A percentile compares a stretch with the other conserved stretches of the same genome.
These are phyloP conservation scores for Falco biarmicus DNA, from an alignment of 2,797 vertebrate species.

Conservation along the genomic window DNA sequence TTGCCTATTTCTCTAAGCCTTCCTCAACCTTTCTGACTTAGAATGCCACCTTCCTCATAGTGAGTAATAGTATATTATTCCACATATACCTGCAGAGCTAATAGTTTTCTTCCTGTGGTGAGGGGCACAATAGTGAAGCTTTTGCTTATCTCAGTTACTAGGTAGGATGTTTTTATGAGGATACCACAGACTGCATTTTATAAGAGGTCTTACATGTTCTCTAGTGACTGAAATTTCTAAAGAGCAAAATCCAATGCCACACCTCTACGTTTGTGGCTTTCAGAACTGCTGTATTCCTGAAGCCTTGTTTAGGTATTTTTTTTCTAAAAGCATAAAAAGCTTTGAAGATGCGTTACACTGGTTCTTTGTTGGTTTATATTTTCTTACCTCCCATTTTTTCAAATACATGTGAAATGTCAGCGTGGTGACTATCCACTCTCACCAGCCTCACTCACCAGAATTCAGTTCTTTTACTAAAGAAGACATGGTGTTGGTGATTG, in stretches of 20 bases:
- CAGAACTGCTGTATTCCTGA: neutral
- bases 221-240: neutral
- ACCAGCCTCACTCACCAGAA: constrained; percentile 82
- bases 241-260: neutral
- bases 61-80: neutral
- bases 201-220: neutral
- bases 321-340: neutral
- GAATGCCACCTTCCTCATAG: neutral
- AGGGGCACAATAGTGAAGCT: neutral
- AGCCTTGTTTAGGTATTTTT: neutral
- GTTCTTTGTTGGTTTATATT: neutral
- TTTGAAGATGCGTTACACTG: neutral
- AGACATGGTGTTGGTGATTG: constrained; percentile 99
- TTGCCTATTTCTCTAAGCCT: neutral
- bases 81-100: neutral
- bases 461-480: constrained; percentile 96
- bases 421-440: neutral
- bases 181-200: neutral
- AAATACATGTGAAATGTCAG: neutral
- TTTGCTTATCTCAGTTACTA: neutral
- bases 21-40: neutral
- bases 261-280: neutral
- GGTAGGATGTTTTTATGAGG: neutral
- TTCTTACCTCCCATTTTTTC: neutral
- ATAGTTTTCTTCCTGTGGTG: neutral